A percentile compares a stretch with the other conserved stretches of the same genome.
phyloP scores from a whole-genome alignment of 2,113 vertebrate species.

The Hyperopisus bebe region DNA sequence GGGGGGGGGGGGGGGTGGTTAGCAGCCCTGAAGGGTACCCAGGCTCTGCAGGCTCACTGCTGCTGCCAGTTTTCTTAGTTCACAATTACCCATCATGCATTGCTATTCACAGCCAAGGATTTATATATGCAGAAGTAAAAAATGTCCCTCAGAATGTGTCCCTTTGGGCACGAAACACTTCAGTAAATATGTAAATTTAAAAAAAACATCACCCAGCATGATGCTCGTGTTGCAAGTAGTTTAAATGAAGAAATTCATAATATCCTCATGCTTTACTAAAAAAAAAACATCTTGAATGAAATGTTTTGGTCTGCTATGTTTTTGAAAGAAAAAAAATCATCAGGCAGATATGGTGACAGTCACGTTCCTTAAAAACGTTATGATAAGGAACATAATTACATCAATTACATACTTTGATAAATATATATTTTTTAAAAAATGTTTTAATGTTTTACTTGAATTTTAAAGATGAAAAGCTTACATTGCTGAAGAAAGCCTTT shows the following conservation, averaged over 20 bases:
- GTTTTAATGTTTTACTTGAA: background rate
- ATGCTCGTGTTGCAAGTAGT: background rate
- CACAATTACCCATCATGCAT: background rate
- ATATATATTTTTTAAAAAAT: background rate
- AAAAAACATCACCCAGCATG: background rate
- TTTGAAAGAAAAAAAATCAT: background rate
- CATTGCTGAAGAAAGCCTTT: background rate
- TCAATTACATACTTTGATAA: background rate
- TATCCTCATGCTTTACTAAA: background rate
- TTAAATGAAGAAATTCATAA: background rate
- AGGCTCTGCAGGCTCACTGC: background rate
- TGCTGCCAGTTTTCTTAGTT: background rate
- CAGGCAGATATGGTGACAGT: background rate
- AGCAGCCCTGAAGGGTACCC: background rate
- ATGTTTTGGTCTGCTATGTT: background rate
- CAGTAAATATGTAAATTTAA: constrained; percentile 10
- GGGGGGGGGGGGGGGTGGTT: background rate
- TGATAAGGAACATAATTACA: background rate
- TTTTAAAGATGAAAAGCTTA: background rate
- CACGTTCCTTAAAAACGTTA: background rate
- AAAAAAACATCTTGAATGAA: background rate
- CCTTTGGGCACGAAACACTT: background rate
- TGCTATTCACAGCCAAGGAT: background rate
- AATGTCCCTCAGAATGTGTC: background rate
- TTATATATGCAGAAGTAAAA: background rate